Evolutionary conservation across 2,113 vertebrate genomes (phyloP).

Genomic region (Perognathus longimembris): DNA sequence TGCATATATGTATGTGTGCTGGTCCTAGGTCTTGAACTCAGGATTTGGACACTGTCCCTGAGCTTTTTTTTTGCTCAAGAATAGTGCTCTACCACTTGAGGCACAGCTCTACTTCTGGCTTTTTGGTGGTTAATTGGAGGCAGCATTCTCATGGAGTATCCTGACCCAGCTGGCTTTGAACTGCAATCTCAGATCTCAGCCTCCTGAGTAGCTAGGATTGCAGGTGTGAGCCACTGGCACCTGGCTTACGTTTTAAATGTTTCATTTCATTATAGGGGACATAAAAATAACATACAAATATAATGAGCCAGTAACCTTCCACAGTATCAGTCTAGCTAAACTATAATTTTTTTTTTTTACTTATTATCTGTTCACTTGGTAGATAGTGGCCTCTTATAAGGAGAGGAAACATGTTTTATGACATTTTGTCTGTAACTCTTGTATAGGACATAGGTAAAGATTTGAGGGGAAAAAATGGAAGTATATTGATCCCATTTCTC

Average conservation of each 20-base stretch:
- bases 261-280: conserved; percentile 16
- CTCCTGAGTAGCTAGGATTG: no score
- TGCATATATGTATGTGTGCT: neutral
- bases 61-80: no score
- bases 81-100: no score
- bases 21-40: neutral
- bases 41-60: no score
- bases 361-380: neutral
- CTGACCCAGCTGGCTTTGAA: no score
- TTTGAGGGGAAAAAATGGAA: conserved; percentile 35
- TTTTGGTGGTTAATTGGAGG: no score
- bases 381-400: neutral
- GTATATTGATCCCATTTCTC: neutral
- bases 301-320: neutral
- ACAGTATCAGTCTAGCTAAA: neutral
- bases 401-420: neutral
- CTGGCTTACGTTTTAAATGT: neutral
- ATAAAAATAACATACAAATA: neutral
- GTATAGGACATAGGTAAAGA: neutral
- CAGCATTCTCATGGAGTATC: no score
- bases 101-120: no score
- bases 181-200: no score
- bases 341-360: neutral
- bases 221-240: no score
- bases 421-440: neutral